Conservation (phyloP, 64 coral and sea anemone species). For the Montipora foliosa region DNA sequence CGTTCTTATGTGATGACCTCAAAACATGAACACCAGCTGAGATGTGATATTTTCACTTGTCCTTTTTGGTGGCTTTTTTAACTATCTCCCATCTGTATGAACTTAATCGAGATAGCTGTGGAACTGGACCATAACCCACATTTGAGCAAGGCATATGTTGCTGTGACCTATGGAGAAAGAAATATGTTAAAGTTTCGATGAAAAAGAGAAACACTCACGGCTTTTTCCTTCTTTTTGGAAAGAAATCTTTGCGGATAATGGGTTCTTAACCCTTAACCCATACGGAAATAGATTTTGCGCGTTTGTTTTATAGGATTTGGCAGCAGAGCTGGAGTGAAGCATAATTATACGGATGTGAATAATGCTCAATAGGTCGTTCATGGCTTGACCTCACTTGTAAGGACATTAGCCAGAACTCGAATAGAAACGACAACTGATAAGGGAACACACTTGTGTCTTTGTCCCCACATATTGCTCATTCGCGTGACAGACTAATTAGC, state of each 20-base stretch:
- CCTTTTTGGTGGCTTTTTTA: background rate
- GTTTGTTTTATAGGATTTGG: background rate
- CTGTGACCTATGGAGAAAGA: background rate
- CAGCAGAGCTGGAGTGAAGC: background rate
- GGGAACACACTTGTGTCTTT: constrained; percentile 25
- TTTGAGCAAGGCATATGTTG: background rate
- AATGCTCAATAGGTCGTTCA: background rate
- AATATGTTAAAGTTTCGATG: background rate
- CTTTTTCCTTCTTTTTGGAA: background rate
- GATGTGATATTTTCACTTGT: no score
- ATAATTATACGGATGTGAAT: no score
- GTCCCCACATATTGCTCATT: background rate
- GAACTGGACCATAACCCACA: background rate
- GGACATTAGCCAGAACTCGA: constrained; percentile 16
- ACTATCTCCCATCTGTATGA: background rate
- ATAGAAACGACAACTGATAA: background rate
- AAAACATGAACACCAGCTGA: no score
- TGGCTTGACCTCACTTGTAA: background rate
- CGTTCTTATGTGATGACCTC: no score
- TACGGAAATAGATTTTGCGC: background rate
- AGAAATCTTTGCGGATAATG: background rate
- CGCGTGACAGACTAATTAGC: background rate
- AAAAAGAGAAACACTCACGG: background rate
- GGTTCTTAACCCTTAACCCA: constrained; percentile 7
- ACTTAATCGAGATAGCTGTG: background rate